phyloP scores from a whole-genome alignment of 2,113 vertebrate species.

The Crocuta crocuta region DNA sequence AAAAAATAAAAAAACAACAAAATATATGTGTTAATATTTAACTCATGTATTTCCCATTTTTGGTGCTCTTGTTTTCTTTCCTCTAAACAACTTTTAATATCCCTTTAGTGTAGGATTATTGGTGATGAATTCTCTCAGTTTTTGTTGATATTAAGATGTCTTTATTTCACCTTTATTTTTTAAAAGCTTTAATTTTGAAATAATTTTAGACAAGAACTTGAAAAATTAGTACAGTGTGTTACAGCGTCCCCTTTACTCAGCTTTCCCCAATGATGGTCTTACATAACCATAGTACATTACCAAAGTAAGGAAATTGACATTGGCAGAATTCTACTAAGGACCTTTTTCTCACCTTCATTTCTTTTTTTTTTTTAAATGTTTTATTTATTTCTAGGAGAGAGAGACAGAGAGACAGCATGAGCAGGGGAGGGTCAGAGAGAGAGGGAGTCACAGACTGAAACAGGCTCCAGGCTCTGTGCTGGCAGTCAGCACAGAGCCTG shows the following conservation, averaged over 20 bases:
- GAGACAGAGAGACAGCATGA: no score
- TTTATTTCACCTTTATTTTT: not conserved
- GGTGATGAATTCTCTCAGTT: not conserved
- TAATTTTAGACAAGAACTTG: not conserved
- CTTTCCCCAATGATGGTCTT: not conserved
- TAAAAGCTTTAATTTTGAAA: not conserved
- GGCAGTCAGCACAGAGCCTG: no score
- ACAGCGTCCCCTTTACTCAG: not conserved
- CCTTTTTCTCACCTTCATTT: not conserved
- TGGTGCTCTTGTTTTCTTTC: not conserved
- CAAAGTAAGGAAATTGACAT: not conserved
- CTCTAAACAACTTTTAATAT: not conserved
- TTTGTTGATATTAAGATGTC: not conserved
- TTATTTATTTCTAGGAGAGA: no score
- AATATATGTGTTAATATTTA: not conserved
- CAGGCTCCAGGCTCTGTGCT: no score
- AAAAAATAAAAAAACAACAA: not conserved
- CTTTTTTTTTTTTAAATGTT: not conserved
- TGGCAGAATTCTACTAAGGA: not conserved
- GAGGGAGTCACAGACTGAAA: no score
- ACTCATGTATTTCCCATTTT: not conserved
- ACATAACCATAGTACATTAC: not conserved
- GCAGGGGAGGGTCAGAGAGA: no score
- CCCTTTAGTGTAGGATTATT: not conserved
- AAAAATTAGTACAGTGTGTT: not conserved